Evolutionary conservation across 2,888 invertebrate species (phyloP), one percentile per base, ranked within the genome.

Genomic region (Andrena marginata): DNA sequence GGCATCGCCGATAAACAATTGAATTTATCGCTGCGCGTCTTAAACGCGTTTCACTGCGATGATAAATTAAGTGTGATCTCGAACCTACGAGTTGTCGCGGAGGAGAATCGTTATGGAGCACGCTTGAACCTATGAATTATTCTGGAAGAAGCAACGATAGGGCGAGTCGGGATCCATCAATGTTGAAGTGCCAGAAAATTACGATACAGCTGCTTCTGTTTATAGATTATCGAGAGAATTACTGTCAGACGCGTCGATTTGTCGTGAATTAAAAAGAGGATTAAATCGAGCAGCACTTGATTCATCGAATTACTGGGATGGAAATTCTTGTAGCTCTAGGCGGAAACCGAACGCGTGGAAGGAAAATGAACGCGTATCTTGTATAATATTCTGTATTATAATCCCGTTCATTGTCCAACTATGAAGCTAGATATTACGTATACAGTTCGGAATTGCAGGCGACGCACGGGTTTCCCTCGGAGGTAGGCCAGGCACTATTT

Each of bases 1-100:
- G 62, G 54, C 26, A 10, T 1, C 49, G 23, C 16, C 13, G 71
- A 82, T 63, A 72, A 71, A 71, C 59, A 75, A 56, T 75, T 2
- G 35, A 65, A 64, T 80, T 56, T 64, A 20, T 48, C 23, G 23
- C 1, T 26, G 56, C 7, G 3, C 26, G 23, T 67, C 35, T 77
- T 67, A 48, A 48, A 29, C 62, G 20, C 16, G 10, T n/a, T 26
- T 69, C 5, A n/a, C 26, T 6, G 2, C n/a, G 16, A 8, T n/a
- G n/a, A 33, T 35, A n/a, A 35, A 59, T 48, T 20, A 8, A 73
- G 2, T 13, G 8, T 10, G 13, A 42, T 26, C 10, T 56, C 26
- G 56, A 8, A 56, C 31, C 20, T 6, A 3, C 1, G 42, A n/a
- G 16, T 29, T 29, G 48, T 48, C 16, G 26, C 2, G 20, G n/a